phyloP scores from a whole-genome alignment of 2,113 vertebrate genomes.

The Prietella phreatophila region DNA sequence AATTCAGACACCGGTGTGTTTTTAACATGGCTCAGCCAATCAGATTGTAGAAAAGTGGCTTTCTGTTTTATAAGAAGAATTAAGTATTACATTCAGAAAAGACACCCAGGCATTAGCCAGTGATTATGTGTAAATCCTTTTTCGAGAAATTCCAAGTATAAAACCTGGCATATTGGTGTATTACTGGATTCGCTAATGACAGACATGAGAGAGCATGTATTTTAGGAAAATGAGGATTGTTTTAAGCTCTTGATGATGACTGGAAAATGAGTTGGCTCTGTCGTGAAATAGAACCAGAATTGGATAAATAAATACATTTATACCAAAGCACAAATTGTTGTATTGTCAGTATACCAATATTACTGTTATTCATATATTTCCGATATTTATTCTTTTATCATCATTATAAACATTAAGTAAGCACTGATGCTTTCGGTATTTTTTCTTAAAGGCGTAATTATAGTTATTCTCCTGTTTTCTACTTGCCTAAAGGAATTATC shows the following conservation, averaged over 20 bases:
- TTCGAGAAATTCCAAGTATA: neutral
- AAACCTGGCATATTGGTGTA: neutral
- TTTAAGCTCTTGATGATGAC: neutral
- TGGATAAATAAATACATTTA: neutral
- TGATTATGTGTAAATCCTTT: neutral
- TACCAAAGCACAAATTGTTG: neutral
- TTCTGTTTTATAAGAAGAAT: neutral
- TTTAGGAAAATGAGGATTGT: neutral
- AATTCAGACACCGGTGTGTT: neutral
- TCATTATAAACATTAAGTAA: neutral
- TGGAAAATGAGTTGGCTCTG: neutral
- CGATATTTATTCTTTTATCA: neutral
- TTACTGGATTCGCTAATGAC: neutral
- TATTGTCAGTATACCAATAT: neutral
- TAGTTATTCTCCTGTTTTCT: slow-evolving; percentile 1
- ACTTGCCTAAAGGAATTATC: slow-evolving; percentile 69
- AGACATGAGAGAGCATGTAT: neutral
- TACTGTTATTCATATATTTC: neutral
- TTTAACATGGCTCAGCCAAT: neutral
- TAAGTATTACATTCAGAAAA: neutral
- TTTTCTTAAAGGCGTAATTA: neutral
- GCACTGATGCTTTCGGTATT: neutral
- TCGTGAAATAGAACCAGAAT: neutral
- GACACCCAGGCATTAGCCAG: neutral
- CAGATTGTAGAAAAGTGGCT: neutral